These are phyloP conservation scores for Omphaloscelis lunosa DNA, from an alignment of 2,888 invertebrate species.

Conservation along the genomic window DNA sequence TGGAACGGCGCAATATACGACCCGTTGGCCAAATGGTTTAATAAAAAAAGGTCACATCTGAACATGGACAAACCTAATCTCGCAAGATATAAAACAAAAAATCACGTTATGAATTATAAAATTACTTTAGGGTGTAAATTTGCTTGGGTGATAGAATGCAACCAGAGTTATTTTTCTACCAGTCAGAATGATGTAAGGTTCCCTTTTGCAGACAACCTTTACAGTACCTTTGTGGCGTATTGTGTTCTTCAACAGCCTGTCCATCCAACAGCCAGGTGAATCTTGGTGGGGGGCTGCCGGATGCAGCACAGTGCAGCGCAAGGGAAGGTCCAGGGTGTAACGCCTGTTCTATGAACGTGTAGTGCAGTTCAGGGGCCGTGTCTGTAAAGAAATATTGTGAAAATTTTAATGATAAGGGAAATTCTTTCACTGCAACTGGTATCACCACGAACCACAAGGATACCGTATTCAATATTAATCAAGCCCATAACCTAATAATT, in stretches of 20 bases:
- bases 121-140: neutral
- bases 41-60: neutral
- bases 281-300: constrained; percentile 95
- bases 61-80: neutral
- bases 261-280: constrained; percentile 94
- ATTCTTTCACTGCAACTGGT: neutral
- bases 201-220: neutral
- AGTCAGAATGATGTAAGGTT: neutral
- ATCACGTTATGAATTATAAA: neutral
- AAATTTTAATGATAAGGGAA: neutral
- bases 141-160: neutral
- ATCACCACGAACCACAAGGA: neutral
- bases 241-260: constrained; percentile 91
- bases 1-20: constrained; percentile 34
- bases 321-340: constrained; percentile 92
- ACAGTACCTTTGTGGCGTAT: constrained; percentile 81
- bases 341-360: constrained; percentile 95
- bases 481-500: neutral
- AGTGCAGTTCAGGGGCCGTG: constrained; percentile 95
- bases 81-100: neutral
- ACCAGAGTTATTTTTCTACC: neutral
- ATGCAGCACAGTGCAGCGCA: constrained; percentile 95
- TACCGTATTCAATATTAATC: neutral
- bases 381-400: constrained; percentile 87
- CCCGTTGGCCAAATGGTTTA: constrained; percentile 44